Evolutionary conservation across 2,797 vertebrate genomes (phyloP).

Genomic region (Poecilia gillii): DNA sequence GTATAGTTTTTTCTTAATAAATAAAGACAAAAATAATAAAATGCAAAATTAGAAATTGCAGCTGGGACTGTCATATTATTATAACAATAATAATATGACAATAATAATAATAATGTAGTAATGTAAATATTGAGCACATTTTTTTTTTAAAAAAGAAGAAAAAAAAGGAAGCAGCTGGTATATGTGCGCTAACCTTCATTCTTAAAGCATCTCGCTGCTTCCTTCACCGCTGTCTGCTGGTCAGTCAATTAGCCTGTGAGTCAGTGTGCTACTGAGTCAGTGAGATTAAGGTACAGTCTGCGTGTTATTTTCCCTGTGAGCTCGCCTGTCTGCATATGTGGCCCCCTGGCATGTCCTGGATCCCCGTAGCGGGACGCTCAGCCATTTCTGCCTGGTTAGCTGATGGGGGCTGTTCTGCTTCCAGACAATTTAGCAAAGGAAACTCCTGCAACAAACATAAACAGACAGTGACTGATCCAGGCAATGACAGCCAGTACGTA

Average conservation of each 20-base stretch:
- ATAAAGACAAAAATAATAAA: background rate
- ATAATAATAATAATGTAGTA: background rate
- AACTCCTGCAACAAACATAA: slow-evolving; percentile 83
- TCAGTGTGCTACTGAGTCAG: slow-evolving; percentile 46
- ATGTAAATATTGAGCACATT: background rate
- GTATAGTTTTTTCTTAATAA: background rate
- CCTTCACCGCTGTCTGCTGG: slow-evolving; percentile 22
- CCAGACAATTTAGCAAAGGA: slow-evolving; percentile 89
- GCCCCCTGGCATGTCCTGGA: slow-evolving; percentile 79
- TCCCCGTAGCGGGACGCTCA: slow-evolving; percentile 60
- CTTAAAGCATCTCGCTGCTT: background rate
- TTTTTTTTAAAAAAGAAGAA: background rate
- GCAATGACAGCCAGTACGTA: slow-evolving; percentile 50
- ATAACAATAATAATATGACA: no score
- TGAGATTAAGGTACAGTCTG: slow-evolving; percentile 45
- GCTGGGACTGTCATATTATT: no score
- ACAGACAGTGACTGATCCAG: slow-evolving; percentile 73
- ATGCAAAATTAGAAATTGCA: background rate
- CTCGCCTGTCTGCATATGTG: slow-evolving; percentile 49
- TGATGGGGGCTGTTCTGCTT: slow-evolving; percentile 86
- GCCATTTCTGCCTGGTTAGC: slow-evolving; percentile 91
- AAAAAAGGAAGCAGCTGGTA: background rate
- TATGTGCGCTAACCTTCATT: background rate
- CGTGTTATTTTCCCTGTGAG: slow-evolving; percentile 41
- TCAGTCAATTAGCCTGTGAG: slow-evolving; percentile 56